These are phyloP conservation scores for Luperina testacea DNA, from an alignment of 2,888 invertebrate species.

Conservation along the genomic window DNA sequence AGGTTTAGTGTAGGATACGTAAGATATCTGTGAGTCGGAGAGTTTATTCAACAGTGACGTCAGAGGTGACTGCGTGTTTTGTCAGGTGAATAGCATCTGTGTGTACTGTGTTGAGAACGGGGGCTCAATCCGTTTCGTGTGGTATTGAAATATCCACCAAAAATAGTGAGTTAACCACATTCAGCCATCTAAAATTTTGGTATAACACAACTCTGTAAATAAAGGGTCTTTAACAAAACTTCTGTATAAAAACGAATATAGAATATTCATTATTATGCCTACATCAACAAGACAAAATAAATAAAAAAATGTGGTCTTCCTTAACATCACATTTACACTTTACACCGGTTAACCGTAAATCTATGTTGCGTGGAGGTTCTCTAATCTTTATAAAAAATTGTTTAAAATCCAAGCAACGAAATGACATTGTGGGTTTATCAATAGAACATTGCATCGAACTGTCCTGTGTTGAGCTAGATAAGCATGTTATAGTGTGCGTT, in stretches of 20 bases:
- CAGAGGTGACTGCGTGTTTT: not conserved
- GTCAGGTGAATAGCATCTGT: not conserved
- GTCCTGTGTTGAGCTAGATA: no score
- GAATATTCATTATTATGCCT: not conserved
- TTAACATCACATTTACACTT: not conserved
- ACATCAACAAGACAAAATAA: not conserved
- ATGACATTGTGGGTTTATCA: no score
- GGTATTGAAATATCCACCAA: no score
- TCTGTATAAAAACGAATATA: not conserved
- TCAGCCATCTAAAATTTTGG: not conserved
- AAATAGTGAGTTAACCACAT: not conserved
- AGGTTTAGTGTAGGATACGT: not conserved
- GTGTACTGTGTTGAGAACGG: not conserved
- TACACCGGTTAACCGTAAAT: no score
- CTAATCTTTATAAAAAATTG: no score
- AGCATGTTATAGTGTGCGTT: no score
- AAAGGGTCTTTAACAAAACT: no score
- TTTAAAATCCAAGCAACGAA: no score
- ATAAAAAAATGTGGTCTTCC: no score
- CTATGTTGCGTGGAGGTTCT: no score
- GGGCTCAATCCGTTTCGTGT: no score
- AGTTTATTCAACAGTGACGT: conserved; percentile 8
- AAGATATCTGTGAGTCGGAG: not conserved
- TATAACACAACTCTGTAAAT: not conserved
- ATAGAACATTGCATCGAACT: no score